Conservation (phyloP, 2,888 invertebrate species). For the Polydesmus complanatus region DNA sequence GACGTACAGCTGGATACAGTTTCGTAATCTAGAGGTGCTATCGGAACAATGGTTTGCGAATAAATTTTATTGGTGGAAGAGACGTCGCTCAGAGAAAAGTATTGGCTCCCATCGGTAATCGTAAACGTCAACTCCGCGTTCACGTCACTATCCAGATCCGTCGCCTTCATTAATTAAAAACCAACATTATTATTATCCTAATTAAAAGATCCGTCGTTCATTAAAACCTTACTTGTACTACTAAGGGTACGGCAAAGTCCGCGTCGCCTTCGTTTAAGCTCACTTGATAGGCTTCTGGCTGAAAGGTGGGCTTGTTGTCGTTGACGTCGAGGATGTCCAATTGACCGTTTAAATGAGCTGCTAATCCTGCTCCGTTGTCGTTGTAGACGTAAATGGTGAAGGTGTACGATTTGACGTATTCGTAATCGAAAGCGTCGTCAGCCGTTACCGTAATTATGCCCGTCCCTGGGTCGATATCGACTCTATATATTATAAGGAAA, state of each 20-base stretch:
- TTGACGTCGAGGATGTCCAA: not conserved
- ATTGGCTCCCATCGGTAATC: not conserved
- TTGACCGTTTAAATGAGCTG: not conserved
- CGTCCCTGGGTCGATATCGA: not conserved
- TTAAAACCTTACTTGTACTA: not conserved
- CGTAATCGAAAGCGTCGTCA: not conserved
- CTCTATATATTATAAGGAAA: not conserved
- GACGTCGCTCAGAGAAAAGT: not conserved
- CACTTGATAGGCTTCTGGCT: not conserved
- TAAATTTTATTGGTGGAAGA: not conserved
- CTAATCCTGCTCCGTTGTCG: not conserved
- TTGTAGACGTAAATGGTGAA: not conserved
- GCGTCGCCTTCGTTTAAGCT: not conserved
- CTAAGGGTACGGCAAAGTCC: not conserved
- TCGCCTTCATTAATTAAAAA: not conserved
- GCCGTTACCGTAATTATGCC: not conserved
- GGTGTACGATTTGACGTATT: not conserved
- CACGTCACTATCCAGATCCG: not conserved
- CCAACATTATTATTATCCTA: too few relatives aligned
- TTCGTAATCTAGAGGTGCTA: not conserved
- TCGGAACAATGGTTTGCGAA: not conserved
- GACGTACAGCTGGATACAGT: not conserved
- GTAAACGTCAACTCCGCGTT: not conserved
- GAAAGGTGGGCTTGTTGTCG: not conserved
- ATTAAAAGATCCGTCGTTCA: too few relatives aligned